Conservation (phyloP, 2,888 invertebrate species). For the Melitaea athalia region DNA sequence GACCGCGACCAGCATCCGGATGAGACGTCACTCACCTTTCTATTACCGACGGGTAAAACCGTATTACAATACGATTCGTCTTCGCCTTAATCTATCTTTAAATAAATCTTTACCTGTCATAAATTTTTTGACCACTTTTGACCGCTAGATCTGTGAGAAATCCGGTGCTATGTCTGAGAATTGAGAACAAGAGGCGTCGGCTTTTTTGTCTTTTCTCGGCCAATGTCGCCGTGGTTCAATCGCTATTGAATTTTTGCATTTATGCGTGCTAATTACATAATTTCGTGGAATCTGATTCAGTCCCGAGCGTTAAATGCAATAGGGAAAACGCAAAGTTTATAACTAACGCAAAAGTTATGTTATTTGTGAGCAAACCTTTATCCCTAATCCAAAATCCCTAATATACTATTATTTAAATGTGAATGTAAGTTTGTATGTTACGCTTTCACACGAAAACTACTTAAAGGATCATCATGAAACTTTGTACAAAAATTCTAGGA, state of each 20-base stretch:
- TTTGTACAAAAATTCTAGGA: no score
- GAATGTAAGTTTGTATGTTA: no score
- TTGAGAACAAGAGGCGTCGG: not conserved
- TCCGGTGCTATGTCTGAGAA: not conserved
- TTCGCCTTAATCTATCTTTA: not conserved
- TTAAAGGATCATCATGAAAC: no score
- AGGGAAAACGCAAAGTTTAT: not conserved
- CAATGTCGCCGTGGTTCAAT: not conserved
- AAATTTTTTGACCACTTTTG: not conserved
- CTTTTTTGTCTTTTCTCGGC: not conserved
- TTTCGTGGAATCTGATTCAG: constrained; percentile 1
- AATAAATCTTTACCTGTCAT: not conserved
- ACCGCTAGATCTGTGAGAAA: not conserved
- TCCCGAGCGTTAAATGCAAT: not conserved
- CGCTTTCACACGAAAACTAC: no score
- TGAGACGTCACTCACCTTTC: constrained; percentile 11
- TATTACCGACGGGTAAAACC: constrained; percentile 3
- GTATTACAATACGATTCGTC: constrained; percentile 1
- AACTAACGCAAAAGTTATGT: no score
- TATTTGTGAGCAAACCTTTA: no score
- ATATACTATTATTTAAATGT: no score
- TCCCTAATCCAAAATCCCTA: no score
- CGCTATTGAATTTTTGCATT: not conserved
- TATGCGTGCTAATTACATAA: not conserved
- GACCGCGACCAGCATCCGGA: constrained; percentile 6